Evolutionary conservation across 2,797 vertebrate genomes (phyloP).

Genomic region (Nasua narica): DNA sequence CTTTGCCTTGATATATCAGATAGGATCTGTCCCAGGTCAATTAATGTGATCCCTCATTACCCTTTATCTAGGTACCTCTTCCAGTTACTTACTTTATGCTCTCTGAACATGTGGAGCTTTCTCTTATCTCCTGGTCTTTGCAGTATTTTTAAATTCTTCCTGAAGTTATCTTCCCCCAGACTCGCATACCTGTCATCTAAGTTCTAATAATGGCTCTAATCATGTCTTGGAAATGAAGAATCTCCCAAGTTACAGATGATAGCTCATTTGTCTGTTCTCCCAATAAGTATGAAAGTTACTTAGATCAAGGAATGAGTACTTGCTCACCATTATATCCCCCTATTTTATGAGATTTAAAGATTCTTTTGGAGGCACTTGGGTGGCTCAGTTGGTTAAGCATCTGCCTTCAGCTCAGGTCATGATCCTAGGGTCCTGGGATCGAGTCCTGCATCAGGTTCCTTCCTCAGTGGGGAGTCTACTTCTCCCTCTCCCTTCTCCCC

Average conservation of each 20-base stretch:
- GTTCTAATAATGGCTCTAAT: background rate
- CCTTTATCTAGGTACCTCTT: background rate
- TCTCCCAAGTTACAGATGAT: background rate
- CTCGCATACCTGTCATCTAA: background rate
- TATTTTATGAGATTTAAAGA: background rate
- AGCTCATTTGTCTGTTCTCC: background rate
- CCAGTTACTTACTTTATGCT: background rate
- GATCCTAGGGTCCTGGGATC: too few species aligned
- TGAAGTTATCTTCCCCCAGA: background rate
- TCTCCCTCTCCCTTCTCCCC: too few species aligned
- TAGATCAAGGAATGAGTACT: background rate
- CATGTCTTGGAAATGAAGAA: background rate
- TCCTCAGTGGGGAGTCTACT: too few species aligned
- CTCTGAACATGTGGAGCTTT: background rate
- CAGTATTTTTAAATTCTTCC: background rate
- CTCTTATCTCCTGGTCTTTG: background rate
- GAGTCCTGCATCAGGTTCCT: too few species aligned
- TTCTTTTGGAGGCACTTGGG: too few species aligned
- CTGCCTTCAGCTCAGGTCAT: too few species aligned
- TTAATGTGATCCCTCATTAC: background rate
- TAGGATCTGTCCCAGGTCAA: background rate
- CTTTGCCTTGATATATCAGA: background rate
- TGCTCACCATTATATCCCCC: background rate
- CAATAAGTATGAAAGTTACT: background rate
- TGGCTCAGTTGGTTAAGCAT: too few species aligned